phyloP scores from a whole-genome alignment of 2,797 vertebrate genomes.

The Chromis chromis region DNA sequence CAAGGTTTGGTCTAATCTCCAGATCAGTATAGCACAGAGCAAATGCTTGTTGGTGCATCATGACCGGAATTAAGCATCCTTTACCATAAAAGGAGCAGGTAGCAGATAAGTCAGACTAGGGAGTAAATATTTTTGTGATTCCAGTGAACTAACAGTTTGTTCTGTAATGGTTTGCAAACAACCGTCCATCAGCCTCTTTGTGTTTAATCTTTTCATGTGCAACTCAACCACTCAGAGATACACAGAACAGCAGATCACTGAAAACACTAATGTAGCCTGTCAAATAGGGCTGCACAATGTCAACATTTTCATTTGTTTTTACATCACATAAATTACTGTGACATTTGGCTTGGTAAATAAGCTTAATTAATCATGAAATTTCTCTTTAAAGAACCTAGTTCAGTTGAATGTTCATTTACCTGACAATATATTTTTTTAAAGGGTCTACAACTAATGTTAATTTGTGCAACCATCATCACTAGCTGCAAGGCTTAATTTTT shows the following conservation, averaged over 20 bases:
- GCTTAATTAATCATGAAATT: not conserved
- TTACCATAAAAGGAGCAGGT: not conserved
- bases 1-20: too few species aligned
- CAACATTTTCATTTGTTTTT: not conserved
- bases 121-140: not conserved
- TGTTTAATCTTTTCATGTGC: not conserved
- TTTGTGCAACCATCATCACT: too few species aligned
- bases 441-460: too few species aligned
- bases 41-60: not conserved
- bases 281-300: not conserved
- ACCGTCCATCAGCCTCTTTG: not conserved
- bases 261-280: slow-evolving; percentile 22
- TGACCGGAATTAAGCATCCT: not conserved
- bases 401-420: not conserved
- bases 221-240: slow-evolving; percentile 10
- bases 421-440: too few species aligned
- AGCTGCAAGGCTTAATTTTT: too few species aligned
- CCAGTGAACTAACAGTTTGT: not conserved
- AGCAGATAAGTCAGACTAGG: not conserved
- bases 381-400: not conserved
- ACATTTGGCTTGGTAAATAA: not conserved
- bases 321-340: not conserved
- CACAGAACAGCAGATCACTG: slow-evolving; percentile 7
- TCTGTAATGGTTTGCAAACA: not conserved
- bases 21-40: not conserved